Evolutionary conservation across 1,140 invertebrate genomes (phyloP).

Genomic region (Maconellicoccus hirsutus): DNA sequence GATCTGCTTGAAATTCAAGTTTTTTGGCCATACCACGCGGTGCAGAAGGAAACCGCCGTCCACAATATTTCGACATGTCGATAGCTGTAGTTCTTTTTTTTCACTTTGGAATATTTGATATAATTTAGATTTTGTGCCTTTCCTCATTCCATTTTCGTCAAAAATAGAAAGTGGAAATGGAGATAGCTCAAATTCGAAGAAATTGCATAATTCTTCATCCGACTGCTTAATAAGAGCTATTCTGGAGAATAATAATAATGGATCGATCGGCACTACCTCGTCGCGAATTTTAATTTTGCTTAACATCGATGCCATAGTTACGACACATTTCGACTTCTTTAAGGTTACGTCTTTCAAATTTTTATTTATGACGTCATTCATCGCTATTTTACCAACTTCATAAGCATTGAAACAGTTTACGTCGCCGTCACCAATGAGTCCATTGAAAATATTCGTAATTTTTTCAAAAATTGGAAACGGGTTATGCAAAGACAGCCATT

Average conservation of each 20-base stretch:
- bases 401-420: conserved; percentile 35
- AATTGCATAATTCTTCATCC: no score
- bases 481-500: conserved; percentile 32
- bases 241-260: no score
- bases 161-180: no score
- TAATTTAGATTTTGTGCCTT: no score
- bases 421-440: conserved; percentile 34
- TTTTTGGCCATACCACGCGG: conserved; percentile 27
- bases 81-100: background rate
- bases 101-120: no score
- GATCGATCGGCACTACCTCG: no score
- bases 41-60: conserved; percentile 31
- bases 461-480: conserved; percentile 27
- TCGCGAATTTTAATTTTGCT: no score
- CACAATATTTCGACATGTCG: conserved; percentile 21
- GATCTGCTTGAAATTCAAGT: conserved; percentile 25
- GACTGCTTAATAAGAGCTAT: no score
- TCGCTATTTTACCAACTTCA: conserved; percentile 33
- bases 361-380: conserved; percentile 29
- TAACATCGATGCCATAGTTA: background rate
- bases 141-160: no score
- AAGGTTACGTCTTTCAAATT: conserved; percentile 11
- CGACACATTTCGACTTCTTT: conserved; percentile 10
- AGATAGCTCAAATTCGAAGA: no score
- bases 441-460: conserved; percentile 33